Percentiles rank a stretch among this genome's conserved stretches.
These are phyloP conservation scores for Elgaria multicarinata DNA, from an alignment of 2,113 vertebrate species.

Conservation along the genomic window DNA sequence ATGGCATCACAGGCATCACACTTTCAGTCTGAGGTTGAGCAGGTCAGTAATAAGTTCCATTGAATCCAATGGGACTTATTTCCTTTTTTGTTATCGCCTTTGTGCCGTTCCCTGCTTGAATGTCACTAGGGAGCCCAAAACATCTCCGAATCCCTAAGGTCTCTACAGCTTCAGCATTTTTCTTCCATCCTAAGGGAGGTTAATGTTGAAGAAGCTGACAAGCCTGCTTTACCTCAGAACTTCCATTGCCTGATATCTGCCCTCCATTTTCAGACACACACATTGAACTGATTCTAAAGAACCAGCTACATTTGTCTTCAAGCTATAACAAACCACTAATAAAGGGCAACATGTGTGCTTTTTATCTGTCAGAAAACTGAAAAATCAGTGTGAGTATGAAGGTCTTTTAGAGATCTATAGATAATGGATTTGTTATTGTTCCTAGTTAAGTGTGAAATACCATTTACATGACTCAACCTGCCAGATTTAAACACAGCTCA, in stretches of 20 bases:
- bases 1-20: too few relatives aligned
- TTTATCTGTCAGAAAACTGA: not conserved
- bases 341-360: not conserved
- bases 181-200: not conserved
- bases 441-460: not conserved
- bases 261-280: not conserved
- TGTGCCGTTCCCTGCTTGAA: not conserved
- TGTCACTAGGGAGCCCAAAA: not conserved
- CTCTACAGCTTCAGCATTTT: not conserved
- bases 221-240: not conserved
- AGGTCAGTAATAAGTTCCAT: not conserved
- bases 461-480: not conserved
- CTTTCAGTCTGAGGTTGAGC: too few relatives aligned
- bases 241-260: not conserved
- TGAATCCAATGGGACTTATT: too few relatives aligned
- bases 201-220: not conserved
- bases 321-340: not conserved
- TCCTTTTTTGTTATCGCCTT: not conserved
- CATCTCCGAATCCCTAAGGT: not conserved
- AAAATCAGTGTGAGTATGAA: not conserved
- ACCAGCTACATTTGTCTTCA: conserved; percentile 1
- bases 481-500: not conserved
- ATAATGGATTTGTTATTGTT: not conserved
- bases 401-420: not conserved
- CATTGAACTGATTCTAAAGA: not conserved